Evolutionary conservation across 1,140 invertebrate species (phyloP), one percentile per base, ranked within the genome.

Genomic region (Heliconius melpomene): DNA sequence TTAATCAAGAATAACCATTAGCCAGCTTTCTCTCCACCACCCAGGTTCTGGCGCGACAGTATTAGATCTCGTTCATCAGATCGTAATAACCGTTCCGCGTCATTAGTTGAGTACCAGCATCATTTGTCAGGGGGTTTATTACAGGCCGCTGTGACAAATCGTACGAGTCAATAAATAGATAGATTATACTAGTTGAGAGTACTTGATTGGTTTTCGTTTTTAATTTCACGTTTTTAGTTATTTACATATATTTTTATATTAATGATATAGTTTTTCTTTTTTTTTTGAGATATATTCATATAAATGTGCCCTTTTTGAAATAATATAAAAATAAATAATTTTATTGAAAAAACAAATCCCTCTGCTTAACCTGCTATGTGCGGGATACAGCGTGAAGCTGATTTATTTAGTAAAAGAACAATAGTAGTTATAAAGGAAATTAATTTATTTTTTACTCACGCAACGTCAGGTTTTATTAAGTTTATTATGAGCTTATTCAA

Each of bases 51-150:
- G 16, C n/a, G 71, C 79, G 79, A 80, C 79, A 77, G 74, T 66
- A 73, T 66, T 80, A 77, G 46, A 73, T 75, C 32, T 38, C 80
- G 82, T 77, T 81, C 71, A 83, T 83, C 79, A 81, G 75, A 71
- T 75, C 79, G 72, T 82, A 82, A 84, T 84, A 80, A 80, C 80
- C 79, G 81, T 84, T 82, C 79, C 38, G 74, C 76, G 72, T 84
- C 81, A 82, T 84, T 84, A 84, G 72, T 32, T 71, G 54, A n/a
- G 40, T 74, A 74, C 71, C 66, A n/a, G 40, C 74, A 76, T 84
- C 83, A 84, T 86, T 84, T 84, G 84, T 87, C 84, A 87, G 74
- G 79, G 57, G 75, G 46, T 32, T 75, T 76, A 82, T 84, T 84
- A 84, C 40, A 76, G 66, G 54, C 74, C 70, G 77, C 78, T 80